Conservation (phyloP, 1,140 invertebrate genomes). For the Aplysia californica region DNA sequence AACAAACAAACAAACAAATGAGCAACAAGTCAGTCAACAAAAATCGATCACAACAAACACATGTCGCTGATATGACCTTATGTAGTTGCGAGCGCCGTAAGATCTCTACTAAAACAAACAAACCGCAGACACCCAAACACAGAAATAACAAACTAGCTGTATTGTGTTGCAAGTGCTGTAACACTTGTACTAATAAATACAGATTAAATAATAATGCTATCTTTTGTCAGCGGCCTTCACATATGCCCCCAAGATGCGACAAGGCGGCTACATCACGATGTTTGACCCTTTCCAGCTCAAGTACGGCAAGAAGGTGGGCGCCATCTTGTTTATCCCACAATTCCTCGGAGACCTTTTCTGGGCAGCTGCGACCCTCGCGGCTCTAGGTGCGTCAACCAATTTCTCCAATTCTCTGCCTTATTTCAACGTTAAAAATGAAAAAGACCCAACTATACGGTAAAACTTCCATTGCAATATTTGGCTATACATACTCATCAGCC, state of each 20-base stretch:
- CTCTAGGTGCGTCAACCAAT: slow-evolving; percentile 41
- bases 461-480: background rate
- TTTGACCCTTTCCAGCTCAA: slow-evolving; percentile 53
- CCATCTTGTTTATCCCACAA: slow-evolving; percentile 45
- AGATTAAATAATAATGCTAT: no score
- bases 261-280: slow-evolving; percentile 48
- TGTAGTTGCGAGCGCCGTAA: no score
- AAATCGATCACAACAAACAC: no score
- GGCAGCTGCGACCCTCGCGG: slow-evolving; percentile 50
- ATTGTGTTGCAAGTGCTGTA: no score
- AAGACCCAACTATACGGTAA: background rate
- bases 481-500: background rate
- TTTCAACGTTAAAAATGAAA: background rate
- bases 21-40: no score
- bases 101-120: no score
- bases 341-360: slow-evolving; percentile 53
- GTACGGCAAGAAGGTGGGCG: slow-evolving; percentile 46
- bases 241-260: slow-evolving; percentile 49
- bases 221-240: slow-evolving; percentile 36
- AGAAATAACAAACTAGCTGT: no score
- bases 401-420: background rate
- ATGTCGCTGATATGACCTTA: no score
- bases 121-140: no score
- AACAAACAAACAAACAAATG: no score
- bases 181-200: no score